A percentile compares a stretch with the other conserved stretches of the same genome.
These are phyloP conservation scores for Platerodrilus igneus DNA, from an alignment of 2,888 invertebrate genomes.

Conservation along the genomic window DNA sequence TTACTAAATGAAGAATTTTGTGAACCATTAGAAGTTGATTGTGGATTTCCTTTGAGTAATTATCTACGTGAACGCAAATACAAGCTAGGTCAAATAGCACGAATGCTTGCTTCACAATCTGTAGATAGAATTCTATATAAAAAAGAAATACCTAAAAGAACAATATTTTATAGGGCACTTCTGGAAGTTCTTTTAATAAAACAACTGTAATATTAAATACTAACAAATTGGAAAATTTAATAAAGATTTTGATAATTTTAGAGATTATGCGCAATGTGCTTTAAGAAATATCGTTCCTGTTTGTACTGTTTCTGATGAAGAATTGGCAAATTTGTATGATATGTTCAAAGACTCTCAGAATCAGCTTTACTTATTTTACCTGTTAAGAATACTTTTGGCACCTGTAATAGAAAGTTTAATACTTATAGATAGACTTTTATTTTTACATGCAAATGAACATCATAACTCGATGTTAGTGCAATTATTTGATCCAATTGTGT, in stretches of 20 bases:
- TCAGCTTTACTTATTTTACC: constrained; percentile 69
- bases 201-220: constrained; percentile 44
- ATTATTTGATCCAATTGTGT: constrained; percentile 78
- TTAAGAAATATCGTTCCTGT: constrained; percentile 57
- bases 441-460: constrained; percentile 62
- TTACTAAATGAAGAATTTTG: constrained; percentile 59
- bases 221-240: constrained; percentile 53
- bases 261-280: constrained; percentile 66
- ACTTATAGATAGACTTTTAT: constrained; percentile 75
- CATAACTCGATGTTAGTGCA: constrained; percentile 62
- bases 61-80: constrained; percentile 52
- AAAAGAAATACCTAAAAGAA: constrained; percentile 57
- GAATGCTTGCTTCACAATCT: constrained; percentile 83
- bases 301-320: constrained; percentile 47
- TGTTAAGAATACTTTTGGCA: constrained; percentile 70
- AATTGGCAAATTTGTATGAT: constrained; percentile 46
- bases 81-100: constrained; percentile 66
- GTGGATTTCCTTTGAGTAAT: constrained; percentile 66
- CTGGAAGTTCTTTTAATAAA: constrained; percentile 60
- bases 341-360: constrained; percentile 49
- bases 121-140: constrained; percentile 61
- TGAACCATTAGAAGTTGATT: constrained; percentile 7
- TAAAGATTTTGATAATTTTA: constrained; percentile 56
- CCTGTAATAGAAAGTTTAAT: constrained; percentile 78
- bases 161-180: constrained; percentile 72